These are phyloP conservation scores for Drosophila kepulauana DNA, from an alignment of 1,140 invertebrate genomes.

Conservation along the genomic window DNA sequence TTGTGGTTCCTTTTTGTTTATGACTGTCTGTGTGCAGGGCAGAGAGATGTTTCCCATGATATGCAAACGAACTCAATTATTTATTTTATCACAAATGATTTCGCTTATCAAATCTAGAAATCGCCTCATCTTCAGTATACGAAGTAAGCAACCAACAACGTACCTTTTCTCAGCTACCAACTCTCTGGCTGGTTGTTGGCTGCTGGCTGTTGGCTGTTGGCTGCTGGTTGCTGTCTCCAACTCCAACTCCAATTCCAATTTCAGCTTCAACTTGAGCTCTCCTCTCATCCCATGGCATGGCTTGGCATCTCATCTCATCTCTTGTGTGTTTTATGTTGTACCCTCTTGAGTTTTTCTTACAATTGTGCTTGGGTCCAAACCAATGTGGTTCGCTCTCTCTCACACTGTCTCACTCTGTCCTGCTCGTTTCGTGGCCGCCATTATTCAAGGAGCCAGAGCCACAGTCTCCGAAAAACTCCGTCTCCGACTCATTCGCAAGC, in stretches of 20 bases:
- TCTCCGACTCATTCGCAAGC: conserved; percentile 54
- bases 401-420: conserved; percentile 34
- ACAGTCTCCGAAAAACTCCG: conserved; percentile 27
- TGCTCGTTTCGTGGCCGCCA: conserved; percentile 65
- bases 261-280: conserved; percentile 14
- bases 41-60: conserved; percentile 81
- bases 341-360: conserved; percentile 79
- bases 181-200: not conserved
- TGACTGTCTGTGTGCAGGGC: conserved; percentile 18
- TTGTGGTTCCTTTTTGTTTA: conserved; percentile 17
- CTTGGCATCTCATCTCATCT: conserved; percentile 57
- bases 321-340: conserved; percentile 64
- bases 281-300: conserved; percentile 12
- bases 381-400: conserved; percentile 18
- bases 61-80: conserved; percentile 84
- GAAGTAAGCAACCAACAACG: conserved; percentile 34
- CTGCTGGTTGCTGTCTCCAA: not conserved
- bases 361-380: conserved; percentile 62
- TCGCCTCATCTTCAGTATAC: conserved; percentile 61
- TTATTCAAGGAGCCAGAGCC: conserved; percentile 74
- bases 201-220: no score
- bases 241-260: conserved; percentile 19
- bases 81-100: conserved; percentile 84
- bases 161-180: conserved; percentile 63
- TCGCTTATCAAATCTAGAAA: conserved; percentile 81